These are phyloP conservation scores for Acanthacorydalis orientalis DNA, from an alignment of 2,888 invertebrate species.

Conservation along the genomic window DNA sequence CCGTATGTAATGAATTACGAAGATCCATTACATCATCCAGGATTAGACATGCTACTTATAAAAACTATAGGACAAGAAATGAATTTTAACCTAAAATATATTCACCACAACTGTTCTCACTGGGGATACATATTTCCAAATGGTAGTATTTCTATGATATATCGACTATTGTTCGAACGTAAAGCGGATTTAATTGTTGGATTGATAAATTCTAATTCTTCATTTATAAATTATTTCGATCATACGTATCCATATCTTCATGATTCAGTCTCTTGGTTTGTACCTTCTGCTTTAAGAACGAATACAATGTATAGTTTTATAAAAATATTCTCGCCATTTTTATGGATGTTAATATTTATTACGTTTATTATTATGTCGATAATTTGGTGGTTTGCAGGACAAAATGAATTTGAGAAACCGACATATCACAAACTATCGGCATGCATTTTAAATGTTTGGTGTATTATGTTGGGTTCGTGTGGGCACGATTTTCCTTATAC, in stretches of 20 bases:
- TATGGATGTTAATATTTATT: slow-evolving; percentile 29
- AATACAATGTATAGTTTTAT: slow-evolving; percentile 34
- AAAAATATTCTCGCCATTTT: slow-evolving; percentile 27
- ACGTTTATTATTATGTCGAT: slow-evolving; percentile 17
- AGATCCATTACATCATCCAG: slow-evolving; percentile 9
- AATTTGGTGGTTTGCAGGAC: slow-evolving; percentile 8
- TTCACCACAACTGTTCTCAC: slow-evolving; percentile 6
- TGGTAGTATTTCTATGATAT: too few species aligned
- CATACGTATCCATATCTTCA: slow-evolving; percentile 32
- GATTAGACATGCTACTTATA: slow-evolving; percentile 11
- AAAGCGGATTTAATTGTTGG: slow-evolving; percentile 35
- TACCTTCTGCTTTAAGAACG: slow-evolving; percentile 28
- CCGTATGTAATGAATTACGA: slow-evolving; percentile 12
- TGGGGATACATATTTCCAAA: slow-evolving; percentile 28
- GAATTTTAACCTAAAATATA: slow-evolving; percentile 11
- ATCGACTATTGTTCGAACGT: slow-evolving; percentile 12
- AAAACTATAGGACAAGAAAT: slow-evolving; percentile 9
- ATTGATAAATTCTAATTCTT: slow-evolving; percentile 38
- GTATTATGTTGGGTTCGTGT: slow-evolving; percentile 29
- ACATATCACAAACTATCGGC: slow-evolving; percentile 2
- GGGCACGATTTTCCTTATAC: slow-evolving; percentile 28
- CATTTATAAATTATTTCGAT: slow-evolving; percentile 37
- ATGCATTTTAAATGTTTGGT: slow-evolving; percentile 8
- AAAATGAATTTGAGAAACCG: neutral
- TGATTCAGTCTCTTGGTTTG: slow-evolving; percentile 39